These are phyloP conservation scores for Sebastes diploproa DNA, from an alignment of 2,797 vertebrate genomes.

Conservation along the genomic window DNA sequence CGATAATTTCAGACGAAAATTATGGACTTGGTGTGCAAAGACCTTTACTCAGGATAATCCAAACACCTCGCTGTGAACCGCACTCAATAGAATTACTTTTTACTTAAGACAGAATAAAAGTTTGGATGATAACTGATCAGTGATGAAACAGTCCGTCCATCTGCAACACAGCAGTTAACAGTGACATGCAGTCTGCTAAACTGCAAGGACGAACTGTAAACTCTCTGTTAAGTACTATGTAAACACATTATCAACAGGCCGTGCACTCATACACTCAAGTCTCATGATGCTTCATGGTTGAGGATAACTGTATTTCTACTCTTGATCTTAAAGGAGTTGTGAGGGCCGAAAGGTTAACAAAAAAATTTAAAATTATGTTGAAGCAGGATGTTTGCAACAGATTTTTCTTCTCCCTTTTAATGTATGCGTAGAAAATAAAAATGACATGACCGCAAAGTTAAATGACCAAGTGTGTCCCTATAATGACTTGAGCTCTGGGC, in stretches of 20 bases:
- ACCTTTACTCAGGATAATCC: neutral
- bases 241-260: neutral
- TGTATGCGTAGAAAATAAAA: neutral
- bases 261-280: neutral
- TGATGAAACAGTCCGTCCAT: neutral
- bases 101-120: neutral
- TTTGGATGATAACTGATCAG: neutral
- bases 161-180: neutral
- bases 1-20: too few relatives aligned
- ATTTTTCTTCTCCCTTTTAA: neutral
- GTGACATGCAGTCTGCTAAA: neutral
- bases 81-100: neutral
- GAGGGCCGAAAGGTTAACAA: neutral
- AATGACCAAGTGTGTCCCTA: neutral
- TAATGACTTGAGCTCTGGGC: neutral
- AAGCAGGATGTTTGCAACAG: neutral
- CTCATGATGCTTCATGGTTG: neutral
- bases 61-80: neutral
- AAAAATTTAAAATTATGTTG: fast-evolving
- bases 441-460: neutral
- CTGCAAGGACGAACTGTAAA: neutral
- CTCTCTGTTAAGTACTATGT: neutral
- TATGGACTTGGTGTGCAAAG: too few relatives aligned
- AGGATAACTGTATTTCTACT: neutral
- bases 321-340: neutral